These are phyloP conservation scores for Nineta flava DNA, from an alignment of 2,888 invertebrate species.

Conservation along the genomic window DNA sequence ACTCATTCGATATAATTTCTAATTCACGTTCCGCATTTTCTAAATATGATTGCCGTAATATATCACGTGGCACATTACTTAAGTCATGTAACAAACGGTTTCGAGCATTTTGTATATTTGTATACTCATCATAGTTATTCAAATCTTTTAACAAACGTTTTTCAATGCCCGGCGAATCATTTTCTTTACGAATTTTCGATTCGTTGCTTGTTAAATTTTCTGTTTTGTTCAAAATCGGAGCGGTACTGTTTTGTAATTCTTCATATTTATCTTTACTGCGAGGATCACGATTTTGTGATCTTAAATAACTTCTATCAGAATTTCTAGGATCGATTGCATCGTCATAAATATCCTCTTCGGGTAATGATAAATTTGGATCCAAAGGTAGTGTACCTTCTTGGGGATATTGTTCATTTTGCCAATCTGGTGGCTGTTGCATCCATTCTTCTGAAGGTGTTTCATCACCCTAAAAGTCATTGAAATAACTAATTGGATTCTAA, in stretches of 20 bases:
- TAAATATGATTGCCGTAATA: slow-evolving; percentile 25
- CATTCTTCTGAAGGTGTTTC: not conserved
- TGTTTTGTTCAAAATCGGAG: not conserved
- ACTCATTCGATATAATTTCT: not conserved
- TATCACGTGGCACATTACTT: slow-evolving; percentile 25
- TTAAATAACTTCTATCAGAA: slow-evolving; percentile 17
- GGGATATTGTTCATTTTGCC: not conserved
- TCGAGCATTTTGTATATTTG: slow-evolving; percentile 23
- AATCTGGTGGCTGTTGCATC: slow-evolving; percentile 1
- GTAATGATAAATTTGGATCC: slow-evolving; percentile 1
- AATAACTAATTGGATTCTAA: not conserved
- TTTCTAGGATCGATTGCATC: slow-evolving; percentile 15
- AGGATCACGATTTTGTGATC: slow-evolving; percentile 19
- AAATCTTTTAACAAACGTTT: slow-evolving; percentile 21
- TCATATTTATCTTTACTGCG: slow-evolving; percentile 19
- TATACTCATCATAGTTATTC: slow-evolving; percentile 20
- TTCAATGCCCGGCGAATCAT: not conserved
- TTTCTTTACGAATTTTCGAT: not conserved
- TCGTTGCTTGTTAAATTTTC: slow-evolving; percentile 1
- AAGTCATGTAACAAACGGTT: slow-evolving; percentile 24
- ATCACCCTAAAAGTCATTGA: not conserved
- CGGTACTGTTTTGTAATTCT: slow-evolving; percentile 3
- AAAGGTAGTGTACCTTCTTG: slow-evolving; percentile 3
- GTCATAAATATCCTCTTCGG: slow-evolving; percentile 11
- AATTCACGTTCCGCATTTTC: slow-evolving; percentile 25